Evolutionary conservation across 2,797 vertebrate species (phyloP).

Genomic region (Chelmon rostratus): DNA sequence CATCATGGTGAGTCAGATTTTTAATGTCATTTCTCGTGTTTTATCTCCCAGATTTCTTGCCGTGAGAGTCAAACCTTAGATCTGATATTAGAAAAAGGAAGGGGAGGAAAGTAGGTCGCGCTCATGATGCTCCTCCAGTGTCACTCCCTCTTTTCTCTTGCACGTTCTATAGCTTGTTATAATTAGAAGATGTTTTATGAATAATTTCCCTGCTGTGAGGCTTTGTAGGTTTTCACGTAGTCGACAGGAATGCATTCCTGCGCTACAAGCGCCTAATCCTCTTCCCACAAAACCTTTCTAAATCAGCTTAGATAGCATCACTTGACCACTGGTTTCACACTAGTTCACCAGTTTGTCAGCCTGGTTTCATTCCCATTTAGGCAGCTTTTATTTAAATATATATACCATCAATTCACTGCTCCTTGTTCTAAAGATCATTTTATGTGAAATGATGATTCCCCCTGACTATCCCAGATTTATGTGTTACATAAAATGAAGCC

Average conservation of each 20-base stretch:
- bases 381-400: background rate
- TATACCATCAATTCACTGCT: background rate
- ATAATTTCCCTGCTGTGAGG: background rate
- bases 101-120: background rate
- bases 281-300: background rate
- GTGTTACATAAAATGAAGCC: background rate
- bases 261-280: slow-evolving; percentile 40
- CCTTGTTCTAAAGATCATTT: background rate
- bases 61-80: background rate
- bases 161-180: background rate
- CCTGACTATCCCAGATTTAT: background rate
- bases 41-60: background rate
- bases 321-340: background rate
- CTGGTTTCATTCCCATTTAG: background rate
- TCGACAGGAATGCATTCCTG: slow-evolving; percentile 12
- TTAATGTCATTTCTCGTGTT: background rate
- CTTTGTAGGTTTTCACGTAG: background rate
- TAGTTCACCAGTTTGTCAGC: background rate
- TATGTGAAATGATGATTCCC: background rate
- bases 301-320: slow-evolving; percentile 37
- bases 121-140: background rate
- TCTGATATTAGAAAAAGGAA: rapidly evolving
- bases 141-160: background rate
- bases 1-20: slow-evolving; percentile 62
- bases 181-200: background rate